Base-by-base conservation (phyloP, 2,888 invertebrate species). In the Myathropa florea region DNA sequence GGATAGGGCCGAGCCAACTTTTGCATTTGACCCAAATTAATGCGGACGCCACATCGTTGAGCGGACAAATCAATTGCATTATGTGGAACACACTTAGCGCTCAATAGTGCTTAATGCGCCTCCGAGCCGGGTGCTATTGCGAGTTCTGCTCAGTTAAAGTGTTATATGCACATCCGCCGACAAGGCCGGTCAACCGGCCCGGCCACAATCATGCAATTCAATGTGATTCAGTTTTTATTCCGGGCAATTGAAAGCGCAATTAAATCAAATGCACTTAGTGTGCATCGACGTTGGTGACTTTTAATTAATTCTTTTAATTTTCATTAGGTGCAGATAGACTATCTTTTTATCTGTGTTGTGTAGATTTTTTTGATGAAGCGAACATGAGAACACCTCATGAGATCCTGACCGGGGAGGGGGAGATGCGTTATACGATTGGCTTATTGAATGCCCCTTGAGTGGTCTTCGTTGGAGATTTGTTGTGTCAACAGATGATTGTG, bases 241-340 rank as follows among this genome's bases (percentile, higher is more conserved):
- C 57, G 55, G 55, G 65, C 68, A 63, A 68, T 59, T 78, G 72
- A 63, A 63, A 59, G 53, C 7, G 60, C 61, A 72, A 85, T 81
- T 64, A 81, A 77, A 55, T 70, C 85, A 55, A 59, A 23, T 75
- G 21, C 57, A 65, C 68, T 57, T 23, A 67, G 53, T 57, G 24
- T 10, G 63, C 46, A 46, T 18, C 53, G 67, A 60, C 76, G 70
- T 53, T 71, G 33, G 67, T 77, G 72, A 68, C 60, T 73, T 78
- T 82, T 68, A 78, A 82, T 85, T 85, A 77, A 85, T 85, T 85
- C 73, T 36, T 82, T 73, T 81, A 63, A 68, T 28, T 82, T 70
- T 82, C 63, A 78, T 77, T 81, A 68, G 65, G 24, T 46, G 46
- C 46, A 7, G 46, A 46, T 46, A 46, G 18, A 18, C 18, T 6